Evolutionary conservation across 2,113 vertebrate species (phyloP), one percentile per base, ranked within the genome.

Genomic region (Turnix velox): DNA sequence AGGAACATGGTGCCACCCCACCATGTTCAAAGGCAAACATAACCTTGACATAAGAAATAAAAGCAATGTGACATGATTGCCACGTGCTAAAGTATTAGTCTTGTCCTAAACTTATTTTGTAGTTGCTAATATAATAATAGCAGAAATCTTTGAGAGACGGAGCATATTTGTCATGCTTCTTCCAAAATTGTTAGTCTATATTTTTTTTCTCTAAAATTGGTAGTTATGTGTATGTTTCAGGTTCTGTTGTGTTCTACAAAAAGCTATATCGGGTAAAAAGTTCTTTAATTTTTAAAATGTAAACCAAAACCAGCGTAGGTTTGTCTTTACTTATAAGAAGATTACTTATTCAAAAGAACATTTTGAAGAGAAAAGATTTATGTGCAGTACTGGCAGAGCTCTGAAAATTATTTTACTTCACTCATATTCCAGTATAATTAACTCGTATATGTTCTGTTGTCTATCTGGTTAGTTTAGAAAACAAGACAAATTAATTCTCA

Each of bases 1-100:
- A 52, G 43, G 28, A 31, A 66, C 77, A 58, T 69, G 24, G n/a
- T 45, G 0, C 19, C 3, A 7, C 8, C 10, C 7, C 2, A 4
- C 18, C 9, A 16, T 27, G 13, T 92, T 67, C 27, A 67, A 83
- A 79, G 67, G 5, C 48, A 58, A 71, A 75, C 35, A 8, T 40
- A 63, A 71, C 62, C 22, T 66, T 83, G 40, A 33, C 0, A 0
- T 68, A 35, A n/a, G 18, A 77, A 76, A 19, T 55, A 45, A 72
- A 75, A 61, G 2, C 28, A 48, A 9, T 33, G 28, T 88, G 51
- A 65, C 1, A 7, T 14, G 18, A 31, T 71, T 73, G 31, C 24
- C 28, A 28, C 5, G 6, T 87, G 20, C 46, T 57, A 15, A 35
- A 69, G 11, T 66, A 52, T 10, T 57, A 49, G 19, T 57, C 8